phyloP scores from a whole-genome alignment of 2,797 vertebrate genomes.

The Argentina silus region DNA sequence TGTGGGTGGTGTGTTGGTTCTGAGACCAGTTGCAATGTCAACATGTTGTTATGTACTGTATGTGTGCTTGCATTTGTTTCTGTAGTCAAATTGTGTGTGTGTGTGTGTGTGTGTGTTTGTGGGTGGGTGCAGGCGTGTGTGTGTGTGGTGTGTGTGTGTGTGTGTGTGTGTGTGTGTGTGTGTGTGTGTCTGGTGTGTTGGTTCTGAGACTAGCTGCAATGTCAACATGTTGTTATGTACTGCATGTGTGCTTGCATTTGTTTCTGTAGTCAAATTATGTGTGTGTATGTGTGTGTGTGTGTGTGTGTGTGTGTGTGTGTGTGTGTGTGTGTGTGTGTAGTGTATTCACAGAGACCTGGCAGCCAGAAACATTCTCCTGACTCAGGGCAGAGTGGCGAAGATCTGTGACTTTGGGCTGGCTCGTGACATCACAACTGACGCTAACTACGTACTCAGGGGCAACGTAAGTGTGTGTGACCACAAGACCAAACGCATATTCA shows the following conservation, averaged over 20 bases:
- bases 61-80: slow-evolving; percentile 5
- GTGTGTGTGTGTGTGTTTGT: background rate
- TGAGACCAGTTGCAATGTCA: no score
- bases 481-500: no score
- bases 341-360: slow-evolving; percentile 97
- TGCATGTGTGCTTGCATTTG: background rate
- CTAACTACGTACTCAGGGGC: slow-evolving; percentile 95
- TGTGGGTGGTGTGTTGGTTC: background rate
- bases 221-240: no score
- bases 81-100: background rate
- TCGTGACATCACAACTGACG: slow-evolving; percentile 95
- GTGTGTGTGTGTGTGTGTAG: slow-evolving; percentile 62
- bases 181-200: background rate
- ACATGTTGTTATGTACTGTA: no score
- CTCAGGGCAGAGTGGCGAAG: slow-evolving; percentile 94
- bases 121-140: background rate
- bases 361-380: slow-evolving; percentile 94
- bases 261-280: background rate
- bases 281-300: background rate
- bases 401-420: slow-evolving; percentile 98
- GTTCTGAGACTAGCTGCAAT: no score
- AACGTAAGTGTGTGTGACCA: slow-evolving; percentile 85
- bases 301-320: slow-evolving; percentile 30
- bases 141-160: slow-evolving; percentile 13
- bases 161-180: slow-evolving; percentile 37